These are phyloP conservation scores for Oikopleura dioica DNA, from an alignment of 23 tunicate genomes.

Conservation along the genomic window DNA sequence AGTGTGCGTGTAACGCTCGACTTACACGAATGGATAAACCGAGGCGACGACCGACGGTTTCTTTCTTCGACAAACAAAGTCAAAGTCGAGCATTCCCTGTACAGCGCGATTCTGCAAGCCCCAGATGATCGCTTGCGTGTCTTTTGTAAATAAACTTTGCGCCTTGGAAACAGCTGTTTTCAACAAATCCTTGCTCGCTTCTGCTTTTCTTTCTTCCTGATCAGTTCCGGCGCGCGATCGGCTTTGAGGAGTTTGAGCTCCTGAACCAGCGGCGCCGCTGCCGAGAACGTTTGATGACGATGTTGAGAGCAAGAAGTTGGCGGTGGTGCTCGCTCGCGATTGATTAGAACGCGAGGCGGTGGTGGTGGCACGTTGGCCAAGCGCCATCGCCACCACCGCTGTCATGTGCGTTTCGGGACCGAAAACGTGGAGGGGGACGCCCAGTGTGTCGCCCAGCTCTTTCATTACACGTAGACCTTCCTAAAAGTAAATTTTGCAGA, in stretches of 20 bases:
- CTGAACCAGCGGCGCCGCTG: neutral
- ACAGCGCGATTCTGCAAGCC: conserved; percentile 87
- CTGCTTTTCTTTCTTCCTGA: neutral
- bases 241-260: neutral
- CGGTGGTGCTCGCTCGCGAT: conserved; percentile 81
- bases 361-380: conserved; percentile 45
- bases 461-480: conserved; percentile 91
- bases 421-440: conserved; percentile 82
- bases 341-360: conserved; percentile 35
- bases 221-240: neutral
- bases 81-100: conserved; percentile 97
- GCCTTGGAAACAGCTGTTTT: neutral
- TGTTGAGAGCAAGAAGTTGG: conserved; percentile 66
- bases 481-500: too few relatives aligned
- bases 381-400: conserved; percentile 94
- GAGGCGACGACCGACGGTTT: conserved; percentile 79
- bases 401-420: conserved; percentile 99
- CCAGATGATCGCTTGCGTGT: conserved; percentile 69
- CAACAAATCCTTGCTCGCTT: neutral
- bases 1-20: too few relatives aligned
- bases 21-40: conserved; percentile 95
- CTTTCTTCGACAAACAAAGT: conserved; percentile 86
- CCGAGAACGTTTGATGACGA: neutral
- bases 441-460: conserved; percentile 61
- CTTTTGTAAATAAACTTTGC: conserved; percentile 16